Percentiles rank a stretch among this genome's conserved stretches.
Conservation (phyloP, 2,888 invertebrate species). For the Aphelenchoides bicaudatus region DNA sequence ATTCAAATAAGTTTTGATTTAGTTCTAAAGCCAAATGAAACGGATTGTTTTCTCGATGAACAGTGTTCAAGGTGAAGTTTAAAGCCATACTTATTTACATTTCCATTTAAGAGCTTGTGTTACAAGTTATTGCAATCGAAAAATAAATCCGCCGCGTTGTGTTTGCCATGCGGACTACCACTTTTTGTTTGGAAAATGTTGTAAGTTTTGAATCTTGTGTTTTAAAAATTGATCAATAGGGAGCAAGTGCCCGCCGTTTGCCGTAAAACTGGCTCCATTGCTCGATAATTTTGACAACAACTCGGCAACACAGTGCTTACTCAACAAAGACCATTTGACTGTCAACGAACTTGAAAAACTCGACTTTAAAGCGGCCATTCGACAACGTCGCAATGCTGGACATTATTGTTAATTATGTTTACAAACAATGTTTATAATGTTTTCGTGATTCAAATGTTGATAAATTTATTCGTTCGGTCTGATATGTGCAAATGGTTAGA, state of each 20-base stretch:
- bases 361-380: no score
- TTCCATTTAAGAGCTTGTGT: slow-evolving; percentile 55
- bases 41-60: slow-evolving; percentile 54
- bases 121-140: slow-evolving; percentile 49
- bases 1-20: slow-evolving; percentile 42
- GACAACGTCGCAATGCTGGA: no score
- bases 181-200: slow-evolving; percentile 57
- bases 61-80: no score
- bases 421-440: neutral
- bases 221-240: no score
- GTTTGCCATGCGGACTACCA: slow-evolving; percentile 52
- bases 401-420: neutral
- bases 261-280: slow-evolving; percentile 1
- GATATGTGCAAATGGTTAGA: no score
- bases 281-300: neutral
- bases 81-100: no score
- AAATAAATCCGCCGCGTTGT: slow-evolving; percentile 38
- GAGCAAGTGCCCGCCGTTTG: slow-evolving; percentile 7
- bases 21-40: slow-evolving; percentile 56
- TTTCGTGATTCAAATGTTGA: neutral
- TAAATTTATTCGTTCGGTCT: no score
- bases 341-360: neutral
- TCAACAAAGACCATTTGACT: slow-evolving; percentile 1
- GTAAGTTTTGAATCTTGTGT: slow-evolving; percentile 36
- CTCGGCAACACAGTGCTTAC: slow-evolving; percentile 10